Evolutionary conservation across 2,888 invertebrate species (phyloP), one percentile per base, ranked within the genome.

Genomic region (Leuctra nigra): DNA sequence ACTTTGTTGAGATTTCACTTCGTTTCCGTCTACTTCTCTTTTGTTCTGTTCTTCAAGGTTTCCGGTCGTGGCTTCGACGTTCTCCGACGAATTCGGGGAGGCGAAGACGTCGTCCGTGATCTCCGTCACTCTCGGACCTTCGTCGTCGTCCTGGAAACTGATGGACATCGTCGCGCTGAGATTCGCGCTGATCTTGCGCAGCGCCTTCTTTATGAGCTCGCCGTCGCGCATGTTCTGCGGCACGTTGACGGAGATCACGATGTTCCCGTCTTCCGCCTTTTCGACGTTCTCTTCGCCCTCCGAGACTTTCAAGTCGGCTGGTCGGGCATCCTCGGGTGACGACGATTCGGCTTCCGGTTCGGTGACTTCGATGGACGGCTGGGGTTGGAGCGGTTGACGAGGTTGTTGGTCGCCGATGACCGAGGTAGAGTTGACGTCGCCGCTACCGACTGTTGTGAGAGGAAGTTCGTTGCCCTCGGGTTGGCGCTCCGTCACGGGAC

Each of bases 401-500:
- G n/a, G n/a, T n/a, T n/a, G n/a, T n/a, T n/a, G n/a, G n/a, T n/a
- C n/a, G n/a, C n/a, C n/a, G n/a, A n/a, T n/a, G n/a, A n/a, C n/a
- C n/a, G n/a, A n/a, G n/a, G n/a, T n/a, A n/a, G n/a, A n/a, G n/a
- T n/a, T n/a, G n/a, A n/a, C 29, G 29, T 29, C 11, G 29, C 29
- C 29, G 29, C 29, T 6, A 29, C 29, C 7, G 29, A 29, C 29
- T 6, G 29, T 11, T 29, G 29, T 11, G 29, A 11, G 29, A 29
- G 29, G 29, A 11, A 11, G 6, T 6, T 6, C 29, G 29, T 6
- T 7, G 29, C 11, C 18, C 18, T 29, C 50, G 33, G 35, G n/a
- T 4, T 57, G 52, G 41, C 59, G 57, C 7, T 59, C 48, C 22
- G 56, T 77, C 1, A 89, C 88, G 20, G 89, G 88, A 70, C 88